Evolutionary conservation across 2,113 vertebrate genomes (phyloP).

Genomic region (Pycnonotus jocosus): DNA sequence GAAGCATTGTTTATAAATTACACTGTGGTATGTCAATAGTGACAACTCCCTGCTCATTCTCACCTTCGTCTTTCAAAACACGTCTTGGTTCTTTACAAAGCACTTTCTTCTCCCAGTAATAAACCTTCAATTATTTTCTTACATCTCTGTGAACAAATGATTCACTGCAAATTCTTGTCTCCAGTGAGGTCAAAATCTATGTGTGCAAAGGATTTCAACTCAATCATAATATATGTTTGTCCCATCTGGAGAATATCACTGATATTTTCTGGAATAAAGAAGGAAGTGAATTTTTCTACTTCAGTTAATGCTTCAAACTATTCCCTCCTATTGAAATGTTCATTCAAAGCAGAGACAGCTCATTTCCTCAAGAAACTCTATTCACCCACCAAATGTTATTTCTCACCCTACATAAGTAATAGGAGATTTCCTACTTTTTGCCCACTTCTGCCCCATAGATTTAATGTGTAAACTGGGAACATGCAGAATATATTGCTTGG

Average conservation of each 20-base stretch:
- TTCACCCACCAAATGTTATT: slow-evolving; percentile 33
- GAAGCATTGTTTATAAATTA: not conserved
- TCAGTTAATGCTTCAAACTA: slow-evolving; percentile 56
- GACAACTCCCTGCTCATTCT: not conserved
- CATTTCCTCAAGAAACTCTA: slow-evolving; percentile 63
- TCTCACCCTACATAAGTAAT: slow-evolving; percentile 51
- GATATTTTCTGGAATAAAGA: slow-evolving; percentile 20
- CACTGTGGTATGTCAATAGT: not conserved
- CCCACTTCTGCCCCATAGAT: slow-evolving; percentile 51
- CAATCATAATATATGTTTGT: not conserved
- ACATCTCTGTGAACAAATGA: slow-evolving; percentile 19
- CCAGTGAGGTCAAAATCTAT: not conserved
- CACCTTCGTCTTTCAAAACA: slow-evolving; percentile 2
- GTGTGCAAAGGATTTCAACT: not conserved
- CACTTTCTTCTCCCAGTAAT: not conserved
- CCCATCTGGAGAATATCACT: not conserved
- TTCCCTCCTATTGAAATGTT: slow-evolving; percentile 37
- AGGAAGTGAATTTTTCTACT: slow-evolving; percentile 50
- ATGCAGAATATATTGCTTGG: slow-evolving; percentile 57
- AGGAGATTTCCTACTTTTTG: slow-evolving; percentile 64
- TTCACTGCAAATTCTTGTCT: not conserved
- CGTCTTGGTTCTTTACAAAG: not conserved
- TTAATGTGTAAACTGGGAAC: slow-evolving; percentile 65
- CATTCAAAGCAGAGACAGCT: slow-evolving; percentile 59
- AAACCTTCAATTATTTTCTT: not conserved